A percentile compares a stretch with the other conserved stretches of the same genome.
These are phyloP conservation scores for Heliconius erato DNA, from an alignment of 2,888 invertebrate species.

Conservation along the genomic window DNA sequence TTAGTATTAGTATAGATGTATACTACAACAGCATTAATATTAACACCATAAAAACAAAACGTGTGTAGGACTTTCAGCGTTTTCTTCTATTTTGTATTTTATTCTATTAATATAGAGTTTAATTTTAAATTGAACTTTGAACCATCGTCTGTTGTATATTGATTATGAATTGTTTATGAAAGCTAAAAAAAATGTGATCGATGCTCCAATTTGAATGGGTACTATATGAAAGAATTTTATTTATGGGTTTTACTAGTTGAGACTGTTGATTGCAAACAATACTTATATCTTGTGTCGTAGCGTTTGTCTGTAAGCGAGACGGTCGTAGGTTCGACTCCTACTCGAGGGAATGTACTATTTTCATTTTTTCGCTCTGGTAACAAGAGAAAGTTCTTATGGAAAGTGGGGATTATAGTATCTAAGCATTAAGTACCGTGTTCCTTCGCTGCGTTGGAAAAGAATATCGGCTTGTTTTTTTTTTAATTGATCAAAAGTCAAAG, in stretches of 20 bases:
- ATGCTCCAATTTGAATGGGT: slow-evolving; percentile 13
- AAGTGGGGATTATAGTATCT: too few species aligned
- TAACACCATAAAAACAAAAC: not conserved
- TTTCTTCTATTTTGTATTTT: not conserved
- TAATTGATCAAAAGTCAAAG: not conserved
- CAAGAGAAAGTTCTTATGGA: not conserved
- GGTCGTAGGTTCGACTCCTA: not conserved
- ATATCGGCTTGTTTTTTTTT: too few species aligned
- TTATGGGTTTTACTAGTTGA: slow-evolving; percentile 40
- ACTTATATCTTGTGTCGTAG: not conserved
- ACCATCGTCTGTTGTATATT: slow-evolving; percentile 1
- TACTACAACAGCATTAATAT: not conserved
- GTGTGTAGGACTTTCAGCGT: too few species aligned
- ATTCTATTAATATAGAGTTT: not conserved
- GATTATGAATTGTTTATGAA: slow-evolving; percentile 24
- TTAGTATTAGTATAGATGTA: too few species aligned
- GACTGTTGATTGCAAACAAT: not conserved
- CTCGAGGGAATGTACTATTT: not conserved
- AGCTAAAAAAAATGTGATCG: slow-evolving; percentile 23
- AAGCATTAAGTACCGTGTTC: too few species aligned
- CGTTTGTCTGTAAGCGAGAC: not conserved
- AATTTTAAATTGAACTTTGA: not conserved
- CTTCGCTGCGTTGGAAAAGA: too few species aligned
- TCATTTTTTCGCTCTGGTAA: not conserved
- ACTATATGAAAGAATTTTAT: slow-evolving; percentile 13